These are phyloP conservation scores for Python bivittatus DNA, from an alignment of 2,113 vertebrate genomes.

Conservation along the genomic window DNA sequence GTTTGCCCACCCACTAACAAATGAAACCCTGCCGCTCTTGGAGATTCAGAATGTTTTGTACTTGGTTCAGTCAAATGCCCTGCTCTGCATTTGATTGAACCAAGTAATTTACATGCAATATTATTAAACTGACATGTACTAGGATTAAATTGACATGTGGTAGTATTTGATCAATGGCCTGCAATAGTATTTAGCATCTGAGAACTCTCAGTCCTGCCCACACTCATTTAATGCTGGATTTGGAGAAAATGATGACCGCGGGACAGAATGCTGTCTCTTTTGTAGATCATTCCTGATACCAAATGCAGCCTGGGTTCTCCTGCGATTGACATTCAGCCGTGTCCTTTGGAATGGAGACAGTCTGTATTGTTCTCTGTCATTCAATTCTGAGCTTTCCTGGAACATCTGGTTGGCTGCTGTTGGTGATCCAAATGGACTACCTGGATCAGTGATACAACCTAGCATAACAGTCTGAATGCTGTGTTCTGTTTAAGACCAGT, in stretches of 20 bases:
- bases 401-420: neutral
- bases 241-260: neutral
- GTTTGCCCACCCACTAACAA: neutral
- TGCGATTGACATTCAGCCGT: neutral
- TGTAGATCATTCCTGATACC: neutral
- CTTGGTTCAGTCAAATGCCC: too few species aligned
- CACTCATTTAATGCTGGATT: neutral
- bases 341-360: neutral
- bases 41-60: neutral
- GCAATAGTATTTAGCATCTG: neutral
- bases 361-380: neutral
- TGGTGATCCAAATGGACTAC: neutral
- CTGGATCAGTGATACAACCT: neutral
- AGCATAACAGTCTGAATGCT: neutral
- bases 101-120: neutral
- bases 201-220: neutral
- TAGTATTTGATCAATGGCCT: neutral
- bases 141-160: neutral
- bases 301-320: neutral
- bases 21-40: neutral
- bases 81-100: neutral
- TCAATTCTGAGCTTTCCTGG: neutral
- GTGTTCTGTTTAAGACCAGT: slow-evolving; percentile 12
- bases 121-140: neutral
- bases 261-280: neutral